Conservation (phyloP, 2,888 invertebrate genomes). For the Ophion obscuratus region DNA sequence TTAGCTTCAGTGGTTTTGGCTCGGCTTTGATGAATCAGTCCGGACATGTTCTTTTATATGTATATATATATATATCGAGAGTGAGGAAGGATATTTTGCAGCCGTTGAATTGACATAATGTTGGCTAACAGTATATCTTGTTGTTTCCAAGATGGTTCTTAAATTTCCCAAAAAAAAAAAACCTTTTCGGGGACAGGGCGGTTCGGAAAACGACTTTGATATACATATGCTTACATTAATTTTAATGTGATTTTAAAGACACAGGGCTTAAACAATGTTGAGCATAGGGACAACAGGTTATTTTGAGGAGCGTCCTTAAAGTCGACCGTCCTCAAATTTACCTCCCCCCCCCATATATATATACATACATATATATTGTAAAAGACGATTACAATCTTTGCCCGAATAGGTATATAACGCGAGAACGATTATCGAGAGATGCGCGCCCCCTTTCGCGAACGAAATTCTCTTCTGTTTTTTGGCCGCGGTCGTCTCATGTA, state of each 20-base stretch:
- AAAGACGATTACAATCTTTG: slow-evolving; percentile 65
- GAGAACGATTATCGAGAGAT: slow-evolving; percentile 65
- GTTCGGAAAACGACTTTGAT: too few relatives aligned
- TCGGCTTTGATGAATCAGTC: too few relatives aligned
- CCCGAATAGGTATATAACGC: slow-evolving; percentile 63
- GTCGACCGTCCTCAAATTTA: neutral
- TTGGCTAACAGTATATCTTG: neutral
- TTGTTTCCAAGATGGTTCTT: neutral
- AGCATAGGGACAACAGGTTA: neutral
- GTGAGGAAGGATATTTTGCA: neutral
- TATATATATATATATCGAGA: neutral
- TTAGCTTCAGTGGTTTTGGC: too few relatives aligned
- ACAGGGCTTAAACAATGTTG: neutral
- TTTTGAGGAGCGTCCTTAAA: neutral
- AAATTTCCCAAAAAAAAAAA: neutral
- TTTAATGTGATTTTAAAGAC: neutral
- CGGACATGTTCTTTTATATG: too few relatives aligned
- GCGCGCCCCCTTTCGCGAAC: slow-evolving; percentile 37
- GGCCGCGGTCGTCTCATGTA: slow-evolving; percentile 2
- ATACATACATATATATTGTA: slow-evolving; percentile 20
- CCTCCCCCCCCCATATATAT: neutral
- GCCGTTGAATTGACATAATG: neutral
- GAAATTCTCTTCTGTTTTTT: slow-evolving; percentile 58
- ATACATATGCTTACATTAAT: neutral
- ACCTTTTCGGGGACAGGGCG: too few relatives aligned